Evolutionary conservation across 1,140 invertebrate genomes (phyloP), one percentile per base, ranked within the genome.

Genomic region (Aleiodes sp.): DNA sequence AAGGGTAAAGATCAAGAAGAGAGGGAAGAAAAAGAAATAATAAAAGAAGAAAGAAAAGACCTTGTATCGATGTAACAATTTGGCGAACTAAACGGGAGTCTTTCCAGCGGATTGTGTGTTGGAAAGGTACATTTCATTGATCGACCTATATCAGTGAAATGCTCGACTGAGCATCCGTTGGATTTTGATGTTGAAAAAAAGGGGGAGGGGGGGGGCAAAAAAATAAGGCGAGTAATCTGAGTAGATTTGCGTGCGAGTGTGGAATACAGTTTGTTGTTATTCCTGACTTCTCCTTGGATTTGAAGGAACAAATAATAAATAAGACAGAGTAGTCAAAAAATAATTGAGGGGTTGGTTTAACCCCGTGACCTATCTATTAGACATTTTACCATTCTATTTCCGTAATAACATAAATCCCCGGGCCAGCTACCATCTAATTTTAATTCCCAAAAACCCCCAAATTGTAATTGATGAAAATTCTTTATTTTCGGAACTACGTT

Each of bases 71-170:
- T 16, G 39, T 43, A 43, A 43, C 39, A 43, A 43, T 43, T 43
- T n/a, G 12, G 12, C 39, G 12, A 43, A 43, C 39, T 12, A 43
- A 43, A 43, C 39, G 39, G 39, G 39, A 43, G 39, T 16, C 12
- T 43, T 43, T 14, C 10, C 39, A 43, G 12, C 2, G n/a, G 39
- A 43, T 14, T 43, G 10, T 43, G 39, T 43, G 39, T 16, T 16
- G 19, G 10, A 16, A 12, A 43, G 39, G 39, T 43, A 12, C 39
- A 76, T 80, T 80, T 78, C 78, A 82, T 82, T 79, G 81, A 82
- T 82, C 80, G 81, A 82, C 81, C 81, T 76, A 82, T 82, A 80
- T 80, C 65, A 71, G 43, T 71, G 70, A 78, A 63, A 39, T 10
- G 31, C 61, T 63, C 61, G 46, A 56, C 19, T 12, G 26, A 61